phyloP scores from a whole-genome alignment of 2,888 invertebrate genomes.

The Temnothorax unifasciatus region DNA sequence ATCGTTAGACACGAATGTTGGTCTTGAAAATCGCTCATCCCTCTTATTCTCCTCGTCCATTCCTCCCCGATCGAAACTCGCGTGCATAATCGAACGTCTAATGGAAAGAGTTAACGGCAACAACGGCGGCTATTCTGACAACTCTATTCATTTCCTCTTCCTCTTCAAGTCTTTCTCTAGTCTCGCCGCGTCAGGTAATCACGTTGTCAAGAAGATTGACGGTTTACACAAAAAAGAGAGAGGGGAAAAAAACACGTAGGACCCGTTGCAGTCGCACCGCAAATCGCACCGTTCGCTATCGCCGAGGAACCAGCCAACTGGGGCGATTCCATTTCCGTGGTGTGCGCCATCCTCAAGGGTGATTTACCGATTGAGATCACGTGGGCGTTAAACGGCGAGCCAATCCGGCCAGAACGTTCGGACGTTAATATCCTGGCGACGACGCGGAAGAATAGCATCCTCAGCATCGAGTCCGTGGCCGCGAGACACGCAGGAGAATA shows the following conservation, averaged over 20 bases:
- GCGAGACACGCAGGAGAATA: conserved; percentile 87
- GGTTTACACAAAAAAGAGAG: background rate
- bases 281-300: conserved; percentile 91
- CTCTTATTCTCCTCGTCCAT: conserved; percentile 3
- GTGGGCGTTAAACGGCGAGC: conserved; percentile 85
- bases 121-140: conserved; percentile 3
- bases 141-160: background rate
- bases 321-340: conserved; percentile 92
- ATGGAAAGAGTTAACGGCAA: background rate
- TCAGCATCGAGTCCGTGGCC: conserved; percentile 87
- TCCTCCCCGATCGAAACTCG: conserved; percentile 8
- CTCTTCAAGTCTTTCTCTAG: conserved; percentile 24
- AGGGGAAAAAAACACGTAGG: conserved; percentile 20
- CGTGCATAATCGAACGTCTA: conserved; percentile 1
- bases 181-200: background rate
- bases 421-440: conserved; percentile 86
- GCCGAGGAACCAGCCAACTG: conserved; percentile 93
- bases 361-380: conserved; percentile 90
- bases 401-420: conserved; percentile 81
- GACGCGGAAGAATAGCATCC: conserved; percentile 87
- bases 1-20: conserved; percentile 43
- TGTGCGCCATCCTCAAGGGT: conserved; percentile 92
- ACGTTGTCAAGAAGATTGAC: conserved; percentile 3
- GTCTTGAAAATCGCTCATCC: conserved; percentile 4
- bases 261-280: conserved; percentile 89